Percentiles rank a stretch among this genome's conserved stretches.
Evolutionary conservation across 2,888 invertebrate species (phyloP).

Genomic region (Craniophora ligustri): DNA sequence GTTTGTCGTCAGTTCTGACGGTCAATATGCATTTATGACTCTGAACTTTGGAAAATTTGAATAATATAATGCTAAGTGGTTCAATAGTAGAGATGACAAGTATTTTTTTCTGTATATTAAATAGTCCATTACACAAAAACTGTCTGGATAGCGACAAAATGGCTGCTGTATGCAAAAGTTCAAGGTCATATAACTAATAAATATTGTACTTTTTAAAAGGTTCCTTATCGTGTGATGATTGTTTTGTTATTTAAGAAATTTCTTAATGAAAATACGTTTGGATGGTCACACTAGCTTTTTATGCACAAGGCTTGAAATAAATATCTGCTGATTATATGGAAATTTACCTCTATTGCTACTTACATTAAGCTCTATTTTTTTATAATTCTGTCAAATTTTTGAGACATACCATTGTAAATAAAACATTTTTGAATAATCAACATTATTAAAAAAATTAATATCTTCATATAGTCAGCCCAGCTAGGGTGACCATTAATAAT

Average conservation of each 20-base stretch:
- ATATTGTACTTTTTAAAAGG: constrained; percentile 79
- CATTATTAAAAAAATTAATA: background rate
- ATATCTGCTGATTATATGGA: constrained; percentile 58
- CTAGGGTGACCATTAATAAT: constrained; percentile 73
- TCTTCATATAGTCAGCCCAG: constrained; percentile 61
- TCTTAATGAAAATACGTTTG: constrained; percentile 58
- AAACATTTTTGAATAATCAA: background rate
- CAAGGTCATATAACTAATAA: constrained; percentile 68
- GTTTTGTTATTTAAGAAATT: constrained; percentile 79
- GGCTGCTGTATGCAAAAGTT: constrained; percentile 49
- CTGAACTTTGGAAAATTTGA: constrained; percentile 57
- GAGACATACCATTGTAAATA: constrained; percentile 4
- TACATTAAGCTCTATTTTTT: background rate
- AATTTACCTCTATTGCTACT: background rate
- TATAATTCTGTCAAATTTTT: constrained; percentile 1
- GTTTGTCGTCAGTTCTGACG: constrained; percentile 64
- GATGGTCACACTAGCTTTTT: constrained; percentile 70
- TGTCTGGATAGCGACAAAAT: background rate
- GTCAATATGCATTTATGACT: constrained; percentile 59
- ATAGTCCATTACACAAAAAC: background rate
- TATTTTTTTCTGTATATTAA: background rate
- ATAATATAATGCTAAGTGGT: constrained; percentile 3
- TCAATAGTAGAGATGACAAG: background rate
- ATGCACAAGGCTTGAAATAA: constrained; percentile 67
- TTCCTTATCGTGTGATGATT: constrained; percentile 83